A percentile compares a stretch with the other conserved stretches of the same genome.
phyloP scores from a whole-genome alignment of 2,113 vertebrate genomes.

The Seriola quinqueradiata region DNA sequence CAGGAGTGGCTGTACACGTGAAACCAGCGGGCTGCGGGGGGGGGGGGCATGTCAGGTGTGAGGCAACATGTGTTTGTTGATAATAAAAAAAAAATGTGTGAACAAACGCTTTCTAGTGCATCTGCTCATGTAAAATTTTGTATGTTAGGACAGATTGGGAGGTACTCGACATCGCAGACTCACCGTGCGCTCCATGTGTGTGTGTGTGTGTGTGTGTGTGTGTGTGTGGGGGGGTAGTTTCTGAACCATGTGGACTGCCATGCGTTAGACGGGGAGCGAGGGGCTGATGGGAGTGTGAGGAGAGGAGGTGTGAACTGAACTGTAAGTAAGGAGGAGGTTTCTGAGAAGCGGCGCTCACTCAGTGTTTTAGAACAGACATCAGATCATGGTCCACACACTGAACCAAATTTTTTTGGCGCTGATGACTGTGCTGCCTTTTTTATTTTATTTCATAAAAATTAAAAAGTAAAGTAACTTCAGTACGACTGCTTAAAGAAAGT shows the following conservation, averaged over 20 bases:
- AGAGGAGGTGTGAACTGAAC: neutral
- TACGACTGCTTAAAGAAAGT: no score
- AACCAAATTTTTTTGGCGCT: no score
- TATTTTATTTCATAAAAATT: no score
- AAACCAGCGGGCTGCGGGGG: slow-evolving; percentile 33
- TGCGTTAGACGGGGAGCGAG: slow-evolving; percentile 1
- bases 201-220: no score
- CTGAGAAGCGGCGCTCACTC: no score
- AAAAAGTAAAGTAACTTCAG: no score
- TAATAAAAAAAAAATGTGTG: slow-evolving; percentile 16
- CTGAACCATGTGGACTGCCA: slow-evolving; percentile 52
- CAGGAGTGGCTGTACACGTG: slow-evolving; percentile 72
- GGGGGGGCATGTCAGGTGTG: slow-evolving; percentile 49
- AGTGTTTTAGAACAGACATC: no score
- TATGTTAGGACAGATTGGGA: rapidly evolving
- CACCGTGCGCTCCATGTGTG: neutral
- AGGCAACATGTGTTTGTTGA: slow-evolving; percentile 69
- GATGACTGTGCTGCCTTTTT: no score
- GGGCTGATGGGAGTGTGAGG: neutral
- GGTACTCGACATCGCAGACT: neutral
- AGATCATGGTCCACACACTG: no score
- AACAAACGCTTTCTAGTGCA: slow-evolving; percentile 16
- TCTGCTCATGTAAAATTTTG: slow-evolving; percentile 13
- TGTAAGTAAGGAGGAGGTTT: no score
- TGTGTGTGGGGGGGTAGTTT: neutral